phyloP scores from a whole-genome alignment of 2,113 vertebrate species.

The Campylorhamphus procurvoides region DNA sequence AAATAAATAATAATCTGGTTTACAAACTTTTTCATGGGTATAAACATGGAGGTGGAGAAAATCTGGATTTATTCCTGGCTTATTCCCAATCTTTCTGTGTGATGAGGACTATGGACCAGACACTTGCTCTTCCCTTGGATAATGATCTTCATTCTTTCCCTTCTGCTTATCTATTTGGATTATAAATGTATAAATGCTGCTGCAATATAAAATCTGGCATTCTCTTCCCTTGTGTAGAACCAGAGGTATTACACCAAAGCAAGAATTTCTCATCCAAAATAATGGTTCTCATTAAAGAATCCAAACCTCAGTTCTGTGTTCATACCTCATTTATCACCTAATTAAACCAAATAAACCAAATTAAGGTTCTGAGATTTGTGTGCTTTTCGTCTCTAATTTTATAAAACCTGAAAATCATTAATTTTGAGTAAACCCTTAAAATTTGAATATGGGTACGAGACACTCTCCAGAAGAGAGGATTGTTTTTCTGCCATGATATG shows the following conservation, averaged over 20 bases:
- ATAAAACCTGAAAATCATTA: not conserved
- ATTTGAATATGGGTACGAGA: not conserved
- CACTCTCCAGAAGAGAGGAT: not conserved
- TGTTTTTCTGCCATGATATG: not conserved
- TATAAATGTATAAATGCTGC: not conserved
- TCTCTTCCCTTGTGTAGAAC: not conserved
- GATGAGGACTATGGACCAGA: not conserved
- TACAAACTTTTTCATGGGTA: not conserved
- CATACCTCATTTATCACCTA: not conserved
- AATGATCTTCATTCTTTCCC: not conserved
- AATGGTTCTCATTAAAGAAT: constrained; percentile 36
- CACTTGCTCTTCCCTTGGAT: not conserved
- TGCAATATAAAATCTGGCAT: not conserved
- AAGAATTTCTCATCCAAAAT: not conserved
- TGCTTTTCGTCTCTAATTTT: not conserved
- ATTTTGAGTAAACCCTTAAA: not conserved
- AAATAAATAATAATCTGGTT: not conserved
- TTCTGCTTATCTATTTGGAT: not conserved
- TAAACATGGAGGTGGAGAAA: not conserved
- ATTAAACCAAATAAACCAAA: not conserved
- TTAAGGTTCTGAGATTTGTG: not conserved
- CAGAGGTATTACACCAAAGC: not conserved
- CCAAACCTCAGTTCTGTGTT: not conserved
- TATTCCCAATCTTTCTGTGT: not conserved
- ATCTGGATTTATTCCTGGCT: not conserved